Evolutionary conservation across 1,140 invertebrate species (phyloP).

Genomic region (Drosophila quadrilineata): DNA sequence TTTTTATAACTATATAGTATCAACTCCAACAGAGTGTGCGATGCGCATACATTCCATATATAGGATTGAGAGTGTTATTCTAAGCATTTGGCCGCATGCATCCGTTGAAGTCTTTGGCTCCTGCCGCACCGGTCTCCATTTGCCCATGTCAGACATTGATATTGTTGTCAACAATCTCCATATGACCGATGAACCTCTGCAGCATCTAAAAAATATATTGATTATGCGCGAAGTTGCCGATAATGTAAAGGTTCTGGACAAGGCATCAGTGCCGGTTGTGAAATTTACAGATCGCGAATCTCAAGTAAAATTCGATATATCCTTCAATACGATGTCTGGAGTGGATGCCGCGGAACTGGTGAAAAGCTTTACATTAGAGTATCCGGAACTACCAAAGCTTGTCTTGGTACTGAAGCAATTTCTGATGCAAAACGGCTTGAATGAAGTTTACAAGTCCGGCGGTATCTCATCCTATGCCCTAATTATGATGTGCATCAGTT

Average conservation of each 20-base stretch:
- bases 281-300: conserved; percentile 55
- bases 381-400: conserved; percentile 52
- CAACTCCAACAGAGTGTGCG: conserved; percentile 41
- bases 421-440: conserved; percentile 39
- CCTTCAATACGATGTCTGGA: conserved; percentile 49
- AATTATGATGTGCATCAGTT: conserved; percentile 55
- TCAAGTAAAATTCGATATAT: conserved; percentile 53
- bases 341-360: conserved; percentile 53
- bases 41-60: conserved; percentile 37
- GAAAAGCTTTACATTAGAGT: conserved; percentile 35
- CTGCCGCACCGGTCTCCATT: conserved; percentile 45
- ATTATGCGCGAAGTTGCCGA: conserved; percentile 27
- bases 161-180: conserved; percentile 31
- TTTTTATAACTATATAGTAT: conserved; percentile 48
- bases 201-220: conserved; percentile 30
- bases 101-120: conserved; percentile 55
- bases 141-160: conserved; percentile 54
- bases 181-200: conserved; percentile 19
- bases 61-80: conserved; percentile 39
- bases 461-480: conserved; percentile 56
- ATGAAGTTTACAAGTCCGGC: conserved; percentile 50
- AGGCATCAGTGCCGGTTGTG: conserved; percentile 52
- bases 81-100: conserved; percentile 36
- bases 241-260: conserved; percentile 47
- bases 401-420: conserved; percentile 58